These are phyloP conservation scores for Rhynchomys soricoides DNA, from an alignment of 2,113 vertebrate genomes.

Conservation along the genomic window DNA sequence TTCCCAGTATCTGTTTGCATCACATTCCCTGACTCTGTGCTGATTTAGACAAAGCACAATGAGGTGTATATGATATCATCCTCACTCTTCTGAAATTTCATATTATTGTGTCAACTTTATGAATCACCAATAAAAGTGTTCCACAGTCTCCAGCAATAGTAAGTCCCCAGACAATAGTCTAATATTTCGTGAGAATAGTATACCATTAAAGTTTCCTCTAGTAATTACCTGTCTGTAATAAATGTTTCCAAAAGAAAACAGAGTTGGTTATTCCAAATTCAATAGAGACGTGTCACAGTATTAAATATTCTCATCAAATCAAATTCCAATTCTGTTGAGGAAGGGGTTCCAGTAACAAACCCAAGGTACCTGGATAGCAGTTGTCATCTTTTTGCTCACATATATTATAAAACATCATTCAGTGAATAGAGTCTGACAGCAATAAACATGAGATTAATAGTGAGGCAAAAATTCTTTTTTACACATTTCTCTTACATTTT, in stretches of 20 bases:
- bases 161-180: constrained; percentile 4
- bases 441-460: neutral
- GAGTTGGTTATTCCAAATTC: neutral
- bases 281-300: neutral
- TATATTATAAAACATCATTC: constrained; percentile 30
- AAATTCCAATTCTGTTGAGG: constrained; percentile 31
- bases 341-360: neutral
- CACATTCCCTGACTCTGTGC: neutral
- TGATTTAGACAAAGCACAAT: neutral
- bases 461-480: neutral
- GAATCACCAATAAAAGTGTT: neutral
- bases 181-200: constrained; percentile 26
- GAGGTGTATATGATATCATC: neutral
- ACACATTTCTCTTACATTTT: neutral
- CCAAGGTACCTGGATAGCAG: neutral
- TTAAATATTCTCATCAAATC: neutral
- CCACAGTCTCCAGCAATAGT: neutral
- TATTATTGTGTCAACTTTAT: neutral
- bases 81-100: neutral
- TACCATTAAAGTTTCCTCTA: constrained; percentile 14
- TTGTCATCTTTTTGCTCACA: neutral
- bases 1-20: neutral
- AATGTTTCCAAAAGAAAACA: neutral
- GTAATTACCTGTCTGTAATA: constrained; percentile 16
- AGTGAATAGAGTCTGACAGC: neutral